Evolutionary conservation across 1,140 invertebrate species (phyloP).

Genomic region (Planococcus citri): DNA sequence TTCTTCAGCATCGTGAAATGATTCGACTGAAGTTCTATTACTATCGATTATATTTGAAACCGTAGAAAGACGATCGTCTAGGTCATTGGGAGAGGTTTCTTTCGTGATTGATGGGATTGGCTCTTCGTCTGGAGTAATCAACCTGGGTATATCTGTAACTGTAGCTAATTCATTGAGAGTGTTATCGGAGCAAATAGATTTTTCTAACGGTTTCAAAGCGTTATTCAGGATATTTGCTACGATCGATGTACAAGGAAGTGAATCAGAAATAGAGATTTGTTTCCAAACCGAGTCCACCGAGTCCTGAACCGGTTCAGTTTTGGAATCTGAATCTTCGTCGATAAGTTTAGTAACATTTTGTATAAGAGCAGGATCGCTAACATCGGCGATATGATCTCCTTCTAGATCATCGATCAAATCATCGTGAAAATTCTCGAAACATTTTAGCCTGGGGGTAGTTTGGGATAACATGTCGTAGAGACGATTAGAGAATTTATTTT

Average conservation of each 20-base stretch:
- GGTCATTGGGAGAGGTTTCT: no score
- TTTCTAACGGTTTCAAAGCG: background rate
- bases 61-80: no score
- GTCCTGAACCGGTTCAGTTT: no score
- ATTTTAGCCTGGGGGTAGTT: background rate
- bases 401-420: background rate
- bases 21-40: background rate
- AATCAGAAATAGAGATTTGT: background rate
- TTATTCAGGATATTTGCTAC: background rate
- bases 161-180: no score
- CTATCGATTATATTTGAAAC: no score
- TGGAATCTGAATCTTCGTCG: background rate
- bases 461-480: background rate
- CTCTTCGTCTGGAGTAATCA: no score
- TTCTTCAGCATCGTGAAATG: background rate
- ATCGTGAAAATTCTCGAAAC: slow-evolving; percentile 6
- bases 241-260: background rate
- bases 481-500: background rate
- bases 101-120: no score
- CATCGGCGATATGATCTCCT: background rate
- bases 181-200: no score
- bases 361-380: background rate
- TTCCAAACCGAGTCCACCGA: background rate
- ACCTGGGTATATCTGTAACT: no score
- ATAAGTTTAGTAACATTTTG: background rate